Percentiles rank a stretch among this genome's conserved stretches.
Conservation (phyloP, 1,140 invertebrate species). For the Drosophila pachea region DNA sequence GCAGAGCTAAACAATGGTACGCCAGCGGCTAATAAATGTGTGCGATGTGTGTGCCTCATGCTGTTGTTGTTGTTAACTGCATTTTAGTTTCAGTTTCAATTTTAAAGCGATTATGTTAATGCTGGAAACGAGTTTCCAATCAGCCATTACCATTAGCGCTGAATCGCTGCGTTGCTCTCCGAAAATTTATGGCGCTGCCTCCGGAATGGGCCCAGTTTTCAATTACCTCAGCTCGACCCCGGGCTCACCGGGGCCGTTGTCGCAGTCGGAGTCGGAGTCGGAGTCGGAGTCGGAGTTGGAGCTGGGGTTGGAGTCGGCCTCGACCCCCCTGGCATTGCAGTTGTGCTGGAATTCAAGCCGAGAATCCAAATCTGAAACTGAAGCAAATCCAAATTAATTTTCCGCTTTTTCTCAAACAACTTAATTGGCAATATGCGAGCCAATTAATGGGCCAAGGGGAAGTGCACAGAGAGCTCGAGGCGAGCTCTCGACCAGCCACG, state of each 20-base stretch:
- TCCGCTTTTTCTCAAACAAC: constrained; percentile 61
- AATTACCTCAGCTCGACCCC: constrained; percentile 62
- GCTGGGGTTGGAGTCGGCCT: no score
- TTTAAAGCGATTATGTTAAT: constrained; percentile 76
- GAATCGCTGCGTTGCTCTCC: constrained; percentile 51
- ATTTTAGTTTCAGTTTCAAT: constrained; percentile 72
- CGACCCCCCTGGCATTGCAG: constrained; percentile 22
- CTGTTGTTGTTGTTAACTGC: constrained; percentile 58
- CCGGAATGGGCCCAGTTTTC: constrained; percentile 52
- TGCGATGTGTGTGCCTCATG: constrained; percentile 15
- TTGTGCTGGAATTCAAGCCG: constrained; percentile 15
- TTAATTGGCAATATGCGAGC: constrained; percentile 72
- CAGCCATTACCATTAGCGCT: constrained; percentile 71
- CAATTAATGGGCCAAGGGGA: constrained; percentile 57
- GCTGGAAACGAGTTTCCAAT: constrained; percentile 69
- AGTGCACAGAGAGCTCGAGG: constrained; percentile 34
- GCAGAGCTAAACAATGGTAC: constrained; percentile 23
- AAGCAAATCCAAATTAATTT: constrained; percentile 69
- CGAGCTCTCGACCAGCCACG: background rate
- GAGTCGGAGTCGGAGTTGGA: no score
- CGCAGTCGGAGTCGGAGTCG: no score
- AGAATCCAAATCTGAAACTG: constrained; percentile 28
- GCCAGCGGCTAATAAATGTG: constrained; percentile 39
- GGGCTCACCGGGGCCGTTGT: background rate
- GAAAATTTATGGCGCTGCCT: constrained; percentile 51